Evolutionary conservation across 2,797 vertebrate genomes (phyloP).

Genomic region (Anisognathus igniventris): DNA sequence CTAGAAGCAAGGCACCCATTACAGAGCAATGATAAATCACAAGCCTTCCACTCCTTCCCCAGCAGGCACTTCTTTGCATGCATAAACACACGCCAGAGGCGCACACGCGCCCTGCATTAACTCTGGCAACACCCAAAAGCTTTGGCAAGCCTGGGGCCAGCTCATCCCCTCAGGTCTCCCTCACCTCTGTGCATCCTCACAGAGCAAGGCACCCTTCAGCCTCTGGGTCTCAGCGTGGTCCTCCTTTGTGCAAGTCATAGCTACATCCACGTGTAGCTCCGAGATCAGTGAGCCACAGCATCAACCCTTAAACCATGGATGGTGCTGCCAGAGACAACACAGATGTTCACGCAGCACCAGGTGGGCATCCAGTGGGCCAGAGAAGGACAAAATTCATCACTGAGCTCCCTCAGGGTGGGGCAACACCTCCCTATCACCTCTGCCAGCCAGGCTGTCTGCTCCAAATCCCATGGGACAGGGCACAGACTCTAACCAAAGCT

Average conservation of each 20-base stretch:
- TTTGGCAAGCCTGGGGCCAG: background rate
- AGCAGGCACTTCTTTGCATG: conserved; percentile 69
- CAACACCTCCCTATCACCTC: background rate
- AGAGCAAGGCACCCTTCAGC: background rate
- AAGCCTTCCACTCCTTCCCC: conserved; percentile 66
- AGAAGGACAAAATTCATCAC: background rate
- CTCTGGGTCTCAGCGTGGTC: background rate
- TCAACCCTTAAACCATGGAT: background rate
- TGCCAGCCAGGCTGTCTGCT: background rate
- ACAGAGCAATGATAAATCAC: conserved; percentile 76
- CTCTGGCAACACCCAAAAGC: conserved; percentile 43
- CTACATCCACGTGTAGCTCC: fast-evolving
- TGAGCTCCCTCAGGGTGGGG: background rate
- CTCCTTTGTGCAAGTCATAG: background rate
- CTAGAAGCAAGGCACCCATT: conserved; percentile 74
- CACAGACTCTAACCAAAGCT: background rate
- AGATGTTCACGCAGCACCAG: background rate
- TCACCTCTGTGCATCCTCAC: background rate
- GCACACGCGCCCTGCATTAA: background rate
- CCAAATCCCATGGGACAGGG: background rate
- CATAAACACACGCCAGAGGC: conserved; percentile 52
- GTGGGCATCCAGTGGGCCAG: background rate
- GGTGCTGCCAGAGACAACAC: background rate
- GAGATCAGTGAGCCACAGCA: background rate
- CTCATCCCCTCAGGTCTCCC: background rate